These are phyloP conservation scores for Chamaea fasciata DNA, from an alignment of 2,113 vertebrate species.

Conservation along the genomic window DNA sequence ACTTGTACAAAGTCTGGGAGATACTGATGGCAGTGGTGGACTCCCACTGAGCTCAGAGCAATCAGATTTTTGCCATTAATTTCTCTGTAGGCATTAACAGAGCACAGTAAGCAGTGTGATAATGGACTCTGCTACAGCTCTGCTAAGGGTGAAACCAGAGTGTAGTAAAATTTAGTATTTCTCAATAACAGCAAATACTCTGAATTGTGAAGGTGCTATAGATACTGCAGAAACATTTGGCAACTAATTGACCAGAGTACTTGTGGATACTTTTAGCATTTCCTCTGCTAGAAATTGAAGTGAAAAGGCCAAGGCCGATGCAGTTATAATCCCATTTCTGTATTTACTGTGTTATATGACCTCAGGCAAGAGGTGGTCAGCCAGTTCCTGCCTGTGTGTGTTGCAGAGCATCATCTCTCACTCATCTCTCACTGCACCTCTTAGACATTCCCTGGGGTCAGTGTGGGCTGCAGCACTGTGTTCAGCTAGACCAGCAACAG, in stretches of 20 bases:
- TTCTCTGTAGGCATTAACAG: background rate
- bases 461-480: background rate
- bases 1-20: background rate
- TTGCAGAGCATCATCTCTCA: background rate
- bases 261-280: background rate
- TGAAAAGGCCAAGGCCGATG: background rate
- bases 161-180: background rate
- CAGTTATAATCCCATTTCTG: background rate
- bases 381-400: rapidly evolving
- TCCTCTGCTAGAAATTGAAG: background rate
- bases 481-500: background rate
- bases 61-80: background rate
- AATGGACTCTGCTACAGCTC: background rate
- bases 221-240: background rate
- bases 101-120: background rate
- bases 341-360: background rate
- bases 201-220: background rate
- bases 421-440: background rate
- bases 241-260: background rate
- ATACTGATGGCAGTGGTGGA: too few species aligned
- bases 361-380: background rate
- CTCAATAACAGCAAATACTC: background rate
- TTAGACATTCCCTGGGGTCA: background rate
- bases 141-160: background rate
- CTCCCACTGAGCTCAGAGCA: background rate